Evolutionary conservation across 1,140 invertebrate genomes (phyloP).

Genomic region (Thereuonema tuberculata): DNA sequence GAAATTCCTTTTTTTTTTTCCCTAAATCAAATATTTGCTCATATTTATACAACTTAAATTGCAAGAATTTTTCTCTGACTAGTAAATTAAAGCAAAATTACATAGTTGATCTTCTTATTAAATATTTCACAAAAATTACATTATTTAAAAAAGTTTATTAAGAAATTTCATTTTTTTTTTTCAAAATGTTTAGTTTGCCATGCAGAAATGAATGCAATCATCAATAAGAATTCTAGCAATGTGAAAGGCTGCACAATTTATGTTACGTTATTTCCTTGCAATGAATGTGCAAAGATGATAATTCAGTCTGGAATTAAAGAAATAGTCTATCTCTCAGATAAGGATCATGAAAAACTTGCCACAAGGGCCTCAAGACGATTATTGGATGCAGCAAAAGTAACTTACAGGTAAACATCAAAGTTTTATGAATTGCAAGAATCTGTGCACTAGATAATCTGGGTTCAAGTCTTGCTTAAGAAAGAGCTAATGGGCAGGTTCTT

Average conservation of each 20-base stretch:
- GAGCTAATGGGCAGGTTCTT: too few species aligned
- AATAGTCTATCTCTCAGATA: constrained; percentile 67
- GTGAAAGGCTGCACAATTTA: constrained; percentile 69
- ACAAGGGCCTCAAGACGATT: constrained; percentile 18
- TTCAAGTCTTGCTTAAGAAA: too few species aligned
- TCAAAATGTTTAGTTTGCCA: constrained; percentile 83
- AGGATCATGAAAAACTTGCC: constrained; percentile 40
- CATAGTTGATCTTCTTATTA: too few species aligned
- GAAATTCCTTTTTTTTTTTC: too few species aligned
- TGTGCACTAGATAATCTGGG: too few species aligned
- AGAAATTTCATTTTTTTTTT: too few species aligned
- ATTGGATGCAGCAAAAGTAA: constrained; percentile 16
- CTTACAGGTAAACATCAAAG: constrained; percentile 3
- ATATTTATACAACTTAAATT: too few species aligned
- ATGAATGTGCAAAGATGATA: constrained; percentile 94
- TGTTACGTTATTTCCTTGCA: constrained; percentile 81
- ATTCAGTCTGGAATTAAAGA: constrained; percentile 81
- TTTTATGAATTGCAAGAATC: not conserved
- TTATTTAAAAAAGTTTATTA: not conserved
- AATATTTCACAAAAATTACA: too few species aligned
- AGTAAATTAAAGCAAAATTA: too few species aligned
- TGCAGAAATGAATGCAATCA: constrained; percentile 91
- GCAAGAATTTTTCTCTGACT: too few species aligned
- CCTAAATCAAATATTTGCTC: too few species aligned
- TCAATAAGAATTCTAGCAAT: constrained; percentile 72